Evolutionary conservation across 2,888 invertebrate genomes (phyloP).

Genomic region (Prenolepis imparis): DNA sequence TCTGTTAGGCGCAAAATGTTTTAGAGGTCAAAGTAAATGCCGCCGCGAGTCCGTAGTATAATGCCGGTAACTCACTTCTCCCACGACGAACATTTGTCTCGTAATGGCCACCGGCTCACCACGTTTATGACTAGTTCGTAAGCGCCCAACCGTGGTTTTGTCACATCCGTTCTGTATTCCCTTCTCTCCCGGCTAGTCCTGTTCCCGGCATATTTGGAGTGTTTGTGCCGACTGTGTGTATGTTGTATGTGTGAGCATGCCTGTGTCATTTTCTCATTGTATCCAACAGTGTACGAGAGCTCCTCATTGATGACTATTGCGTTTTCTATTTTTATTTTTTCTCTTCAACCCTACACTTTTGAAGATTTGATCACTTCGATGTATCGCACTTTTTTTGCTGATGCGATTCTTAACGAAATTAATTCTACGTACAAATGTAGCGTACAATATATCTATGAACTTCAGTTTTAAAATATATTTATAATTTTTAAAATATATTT

Average conservation of each 20-base stretch:
- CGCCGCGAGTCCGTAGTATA: constrained; percentile 46
- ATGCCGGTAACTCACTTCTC: constrained; percentile 67
- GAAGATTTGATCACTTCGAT: constrained; percentile 1
- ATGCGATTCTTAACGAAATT: not conserved
- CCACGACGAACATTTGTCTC: constrained; percentile 70
- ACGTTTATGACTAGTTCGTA: constrained; percentile 72
- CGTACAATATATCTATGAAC: not conserved
- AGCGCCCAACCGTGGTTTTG: constrained; percentile 64
- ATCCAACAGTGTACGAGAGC: not conserved
- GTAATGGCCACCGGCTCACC: constrained; percentile 64
- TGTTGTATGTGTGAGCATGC: not conserved
- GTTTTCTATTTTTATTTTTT: not conserved
- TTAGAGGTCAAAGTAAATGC: constrained; percentile 66
- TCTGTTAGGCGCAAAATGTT: constrained; percentile 60
- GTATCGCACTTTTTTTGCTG: not conserved
- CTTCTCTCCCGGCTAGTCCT: not conserved
- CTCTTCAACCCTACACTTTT: not conserved
- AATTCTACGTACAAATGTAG: not conserved
- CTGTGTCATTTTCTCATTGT: not conserved
- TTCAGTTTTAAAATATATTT: too few species aligned
- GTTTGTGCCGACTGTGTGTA: not conserved
- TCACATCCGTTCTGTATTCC: constrained; percentile 45
- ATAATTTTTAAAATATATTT: too few species aligned
- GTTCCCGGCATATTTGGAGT: constrained; percentile 18
- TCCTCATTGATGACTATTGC: not conserved